A percentile compares a stretch with the other conserved stretches of the same genome.
phyloP scores from a whole-genome alignment of 2,888 invertebrate genomes.

The Pycnomerus fuliginosus region DNA sequence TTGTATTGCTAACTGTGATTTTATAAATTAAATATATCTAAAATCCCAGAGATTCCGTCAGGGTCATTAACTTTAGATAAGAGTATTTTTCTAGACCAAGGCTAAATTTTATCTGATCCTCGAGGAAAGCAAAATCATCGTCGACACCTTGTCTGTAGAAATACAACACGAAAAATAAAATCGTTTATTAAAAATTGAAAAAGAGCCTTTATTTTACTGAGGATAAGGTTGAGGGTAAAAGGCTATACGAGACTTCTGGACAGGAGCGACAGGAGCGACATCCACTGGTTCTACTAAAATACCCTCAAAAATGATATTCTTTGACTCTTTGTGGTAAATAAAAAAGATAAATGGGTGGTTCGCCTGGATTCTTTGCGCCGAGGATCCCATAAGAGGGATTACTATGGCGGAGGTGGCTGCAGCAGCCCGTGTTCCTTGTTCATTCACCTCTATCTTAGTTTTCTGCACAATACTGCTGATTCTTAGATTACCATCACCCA shows the following conservation, averaged over 20 bases:
- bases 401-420: slow-evolving; percentile 62
- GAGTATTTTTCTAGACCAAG: slow-evolving; percentile 9
- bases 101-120: neutral
- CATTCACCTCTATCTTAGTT: slow-evolving; percentile 65
- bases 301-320: slow-evolving; percentile 65
- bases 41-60: neutral
- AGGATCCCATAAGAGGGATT: slow-evolving; percentile 61
- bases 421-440: slow-evolving; percentile 66
- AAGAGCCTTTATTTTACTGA: too few relatives aligned
- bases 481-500: slow-evolving; percentile 49
- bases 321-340: slow-evolving; percentile 59
- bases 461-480: slow-evolving; percentile 63
- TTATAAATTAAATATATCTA: slow-evolving; percentile 11
- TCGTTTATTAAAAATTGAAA: neutral
- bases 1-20: slow-evolving; percentile 25
- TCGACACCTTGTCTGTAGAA: neutral
- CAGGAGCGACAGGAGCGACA: neutral
- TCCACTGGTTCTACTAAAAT: slow-evolving; percentile 56
- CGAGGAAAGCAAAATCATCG: neutral
- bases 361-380: slow-evolving; percentile 55
- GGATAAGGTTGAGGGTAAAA: neutral
- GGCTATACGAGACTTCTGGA: too few relatives aligned
- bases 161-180: neutral
- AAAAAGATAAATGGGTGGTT: slow-evolving; percentile 68
- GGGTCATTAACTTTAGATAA: slow-evolving; percentile 15